Conservation (phyloP, 2,888 invertebrate species). For the Lepidocyrtoides sp. region DNA sequence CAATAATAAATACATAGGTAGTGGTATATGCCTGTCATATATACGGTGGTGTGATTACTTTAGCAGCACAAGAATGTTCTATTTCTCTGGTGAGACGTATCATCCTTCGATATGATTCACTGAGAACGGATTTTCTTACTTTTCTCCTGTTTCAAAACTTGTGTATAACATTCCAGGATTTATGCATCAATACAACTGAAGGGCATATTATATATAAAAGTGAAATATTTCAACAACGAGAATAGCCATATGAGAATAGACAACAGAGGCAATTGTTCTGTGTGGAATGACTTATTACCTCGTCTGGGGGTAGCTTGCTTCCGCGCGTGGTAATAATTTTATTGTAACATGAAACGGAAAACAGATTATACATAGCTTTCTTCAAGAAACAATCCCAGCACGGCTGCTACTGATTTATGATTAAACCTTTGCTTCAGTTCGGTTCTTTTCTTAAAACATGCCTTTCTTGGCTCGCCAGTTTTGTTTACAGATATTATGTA, state of each 20-base stretch:
- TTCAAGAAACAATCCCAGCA: not conserved
- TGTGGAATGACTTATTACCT: constrained; percentile 9
- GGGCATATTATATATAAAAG: not conserved
- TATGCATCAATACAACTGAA: too few relatives aligned
- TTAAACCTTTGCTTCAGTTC: not conserved
- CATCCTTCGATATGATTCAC: not conserved
- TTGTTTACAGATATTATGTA: too few relatives aligned
- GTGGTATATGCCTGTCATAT: too few relatives aligned
- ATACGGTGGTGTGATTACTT: not conserved
- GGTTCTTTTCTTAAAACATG: not conserved
- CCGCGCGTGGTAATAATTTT: not conserved
- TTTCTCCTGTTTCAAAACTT: not conserved
- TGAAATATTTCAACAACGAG: too few relatives aligned
- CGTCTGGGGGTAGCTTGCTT: not conserved
- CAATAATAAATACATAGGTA: too few relatives aligned
- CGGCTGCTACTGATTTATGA: constrained; percentile 1
- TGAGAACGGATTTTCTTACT: not conserved
- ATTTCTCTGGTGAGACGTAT: not conserved
- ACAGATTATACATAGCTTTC: not conserved
- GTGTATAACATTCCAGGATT: not conserved
- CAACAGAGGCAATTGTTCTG: not conserved
- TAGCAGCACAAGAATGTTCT: not conserved
- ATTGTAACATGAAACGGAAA: constrained; percentile 10
- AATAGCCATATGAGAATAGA: not conserved
- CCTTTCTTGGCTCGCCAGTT: not conserved